Conservation (phyloP, 2,113 vertebrate species). For the Xiphophorus maculatus region DNA sequence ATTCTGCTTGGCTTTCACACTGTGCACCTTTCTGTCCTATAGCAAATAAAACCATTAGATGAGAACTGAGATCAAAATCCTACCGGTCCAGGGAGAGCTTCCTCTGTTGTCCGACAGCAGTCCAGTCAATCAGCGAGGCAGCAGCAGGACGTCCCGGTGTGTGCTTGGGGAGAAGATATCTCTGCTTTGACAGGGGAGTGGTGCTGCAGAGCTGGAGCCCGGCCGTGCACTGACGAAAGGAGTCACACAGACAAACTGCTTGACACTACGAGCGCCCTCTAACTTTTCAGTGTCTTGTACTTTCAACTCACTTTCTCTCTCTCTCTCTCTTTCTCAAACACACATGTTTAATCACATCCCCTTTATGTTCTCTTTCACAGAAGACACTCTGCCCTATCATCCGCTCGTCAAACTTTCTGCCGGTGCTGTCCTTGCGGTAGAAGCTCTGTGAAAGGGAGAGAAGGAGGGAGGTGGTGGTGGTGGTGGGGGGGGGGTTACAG, state of each 20-base stretch:
- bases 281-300: conserved; percentile 54
- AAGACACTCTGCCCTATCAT: conserved; percentile 64
- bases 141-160: conserved; percentile 8
- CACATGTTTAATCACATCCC: conserved; percentile 15
- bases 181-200: conserved; percentile 68
- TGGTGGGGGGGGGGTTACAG: neutral
- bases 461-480: conserved; percentile 1
- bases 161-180: conserved; percentile 39
- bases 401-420: conserved; percentile 61
- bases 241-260: conserved; percentile 59
- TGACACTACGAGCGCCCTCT: conserved; percentile 52
- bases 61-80: neutral
- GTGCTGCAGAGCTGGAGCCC: conserved; percentile 44
- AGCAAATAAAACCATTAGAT: neutral
- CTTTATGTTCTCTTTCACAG: conserved; percentile 40
- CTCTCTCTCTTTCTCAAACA: conserved; percentile 22
- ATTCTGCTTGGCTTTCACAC: neutral
- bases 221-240: conserved; percentile 42
- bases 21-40: conserved; percentile 8
- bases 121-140: conserved; percentile 35
- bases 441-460: conserved; percentile 38
- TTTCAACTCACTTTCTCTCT: conserved; percentile 45
- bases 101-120: conserved; percentile 20
- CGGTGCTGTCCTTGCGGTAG: conserved; percentile 54
- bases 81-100: conserved; percentile 67